Evolutionary conservation across 2,113 vertebrate genomes (phyloP), one percentile per base, ranked within the genome.

Genomic region (Bufo bufo): DNA sequence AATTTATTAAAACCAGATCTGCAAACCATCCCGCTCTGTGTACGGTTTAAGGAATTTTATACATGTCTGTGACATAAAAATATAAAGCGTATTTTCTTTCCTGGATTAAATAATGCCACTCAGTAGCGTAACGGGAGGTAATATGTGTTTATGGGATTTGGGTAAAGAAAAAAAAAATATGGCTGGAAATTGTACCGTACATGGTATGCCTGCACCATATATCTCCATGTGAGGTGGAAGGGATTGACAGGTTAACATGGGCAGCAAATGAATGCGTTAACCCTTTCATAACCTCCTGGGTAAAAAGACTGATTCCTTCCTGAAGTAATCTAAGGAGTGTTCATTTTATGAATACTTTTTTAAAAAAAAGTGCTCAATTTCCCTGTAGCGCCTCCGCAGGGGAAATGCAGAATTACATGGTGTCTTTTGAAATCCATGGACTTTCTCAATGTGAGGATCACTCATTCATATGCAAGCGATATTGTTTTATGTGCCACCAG

Each of bases 1-100:
- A 23, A 74, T 86, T 90, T 91, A 89, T 89, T 90, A 69, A 84
- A 90, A 78, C 82, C 78, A 74, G 84, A 82, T 61, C 49, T 16
- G 81, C 69, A 84, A 82, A 7, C 10, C 23, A 61, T 17, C 89
- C 52, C 54, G 77, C 86, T 78, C 89, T 77, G 47, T 77, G 45
- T 58, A 85, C 61, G 89, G 80, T 90, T 89, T 89, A 81, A 79
- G 81, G 63, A 87, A 84, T 89, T 49, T 45, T 87, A 4, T 19
- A 90, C 65, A 33, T 79, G 59, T 86, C 20, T 52, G 4, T 65
- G 19, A 77, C 85, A 77, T 66, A 78, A 66, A 79, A 54, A 10
- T n/a, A 0, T 66, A 87, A 1, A 85, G 71, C 12, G 17, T 54
- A 52, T 83, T 16, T 6, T 4, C 16, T 87, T 50, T 12, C 10